Evolutionary conservation across 1,140 invertebrate species (phyloP), one percentile per base, ranked within the genome.

Genomic region (Drosophila lowei): DNA sequence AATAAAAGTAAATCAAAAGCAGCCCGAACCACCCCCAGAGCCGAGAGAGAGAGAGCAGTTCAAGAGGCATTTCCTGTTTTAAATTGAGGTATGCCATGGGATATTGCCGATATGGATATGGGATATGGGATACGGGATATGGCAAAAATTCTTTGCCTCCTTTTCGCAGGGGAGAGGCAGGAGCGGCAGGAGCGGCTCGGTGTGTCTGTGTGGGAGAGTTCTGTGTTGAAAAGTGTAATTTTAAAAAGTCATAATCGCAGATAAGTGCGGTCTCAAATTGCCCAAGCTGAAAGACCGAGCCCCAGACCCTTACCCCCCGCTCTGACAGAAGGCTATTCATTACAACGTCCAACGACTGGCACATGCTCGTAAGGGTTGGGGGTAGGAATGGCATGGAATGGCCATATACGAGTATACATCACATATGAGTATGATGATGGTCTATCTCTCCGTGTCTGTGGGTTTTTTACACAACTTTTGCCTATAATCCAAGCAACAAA

Each of bases 201-300:
- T 68, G 42, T 72, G 38, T 30, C 18, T 52, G 48, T 56, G 25
- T 15, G 18, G 8, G 49, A 5, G 25, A 42, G 25, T 60, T 72
- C 78, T 86, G 76, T 72, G 84, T 75, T 89, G 72, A 88, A 88
- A 88, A 88, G 79, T 89, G 84, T 89, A 89, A 89, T 90, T 90
- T 89, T 84, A 90, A 90, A 90, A 90, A 90, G 80, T 89, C 89
- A 90, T 90, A 90, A 90, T 90, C 89, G 72, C 61, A 90, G 89
- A 90, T 90, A 90, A 90, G 89, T 90, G 89, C 89, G 89, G 89
- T 90, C 81, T 85, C 81, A 85, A 76, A 76, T 86, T 85, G 81
- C 79, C 79, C 44, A 61, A 53, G 48, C 68, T 55, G 52, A 38
- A 38, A 13, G 34, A 13, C 1, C 34, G 30, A 34, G 30, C 30